Evolutionary conservation across 2,888 invertebrate species (phyloP).

Genomic region (Sphecodes monilicornis): DNA sequence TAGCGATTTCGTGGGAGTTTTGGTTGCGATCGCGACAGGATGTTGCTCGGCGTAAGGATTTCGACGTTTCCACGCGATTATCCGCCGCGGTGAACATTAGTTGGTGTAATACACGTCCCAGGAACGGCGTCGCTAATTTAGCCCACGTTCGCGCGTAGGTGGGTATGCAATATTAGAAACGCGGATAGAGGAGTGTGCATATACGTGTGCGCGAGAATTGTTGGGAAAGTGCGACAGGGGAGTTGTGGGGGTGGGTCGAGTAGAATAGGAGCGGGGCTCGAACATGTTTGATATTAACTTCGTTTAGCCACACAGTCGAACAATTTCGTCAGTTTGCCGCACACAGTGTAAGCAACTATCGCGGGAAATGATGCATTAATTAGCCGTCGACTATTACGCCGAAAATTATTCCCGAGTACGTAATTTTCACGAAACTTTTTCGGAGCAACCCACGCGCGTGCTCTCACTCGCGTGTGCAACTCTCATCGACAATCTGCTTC

Average conservation of each 20-base stretch:
- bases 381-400: conserved; percentile 40
- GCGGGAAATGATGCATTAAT: conserved; percentile 61
- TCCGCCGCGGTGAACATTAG: conserved; percentile 26
- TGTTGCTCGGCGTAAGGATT: neutral
- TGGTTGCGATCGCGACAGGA: neutral
- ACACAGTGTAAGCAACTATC: conserved; percentile 43
- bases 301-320: conserved; percentile 57
- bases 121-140: conserved; percentile 55
- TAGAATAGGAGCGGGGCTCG: conserved; percentile 42
- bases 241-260: neutral
- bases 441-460: neutral
- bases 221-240: conserved; percentile 48
- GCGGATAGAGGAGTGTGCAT: conserved; percentile 23
- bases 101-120: conserved; percentile 38
- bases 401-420: conserved; percentile 34
- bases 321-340: conserved; percentile 61
- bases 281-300: conserved; percentile 67
- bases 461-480: neutral
- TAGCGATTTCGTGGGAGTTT: conserved; percentile 1
- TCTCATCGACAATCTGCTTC: neutral
- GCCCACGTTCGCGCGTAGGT: conserved; percentile 27
- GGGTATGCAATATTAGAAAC: conserved; percentile 51
- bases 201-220: conserved; percentile 44
- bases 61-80: conserved; percentile 52
- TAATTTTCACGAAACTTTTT: conserved; percentile 40